Evolutionary conservation across 2,888 invertebrate species (phyloP), one percentile per base, ranked within the genome.

Genomic region (Aspidiotus rigidus): DNA sequence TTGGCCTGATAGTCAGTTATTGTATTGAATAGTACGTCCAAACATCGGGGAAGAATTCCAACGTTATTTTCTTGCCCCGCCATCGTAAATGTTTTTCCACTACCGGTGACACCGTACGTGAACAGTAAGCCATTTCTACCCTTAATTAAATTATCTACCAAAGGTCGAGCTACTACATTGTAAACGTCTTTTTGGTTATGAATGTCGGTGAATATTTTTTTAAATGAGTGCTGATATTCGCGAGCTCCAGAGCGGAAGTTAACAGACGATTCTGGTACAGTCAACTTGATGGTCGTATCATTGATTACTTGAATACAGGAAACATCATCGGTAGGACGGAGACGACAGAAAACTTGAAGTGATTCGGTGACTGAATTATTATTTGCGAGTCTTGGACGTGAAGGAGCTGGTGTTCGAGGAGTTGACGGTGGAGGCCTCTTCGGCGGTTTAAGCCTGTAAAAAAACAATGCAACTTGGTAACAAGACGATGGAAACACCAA

Each of bases 21-120:
- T 28, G 90, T 90, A 78, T 95, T 96, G 76, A 99, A 99, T 71
- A 99, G 82, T 0, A 92, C 88, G 78, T 96, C 92, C 66, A 99
- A 81, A 75, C 89, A 87, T 74, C 96, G 79, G 0, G 96, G 95
- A 80, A 99, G 81, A 74, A 96, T 84, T 62, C 99, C 91, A 73
- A 89, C 87, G 77, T 75, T 74, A 62, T 69, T 62, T 2, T 93
- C 85, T 71, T 62, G 70, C 72, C 85, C 93, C 0, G 91, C 91
- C 90, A 99, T 94, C 0, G 98, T 99, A 77, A 87, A 93, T 0
- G 99, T 99, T 81, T 99, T 99, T 0, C 99, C 99, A 70, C 84
- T 84, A 1, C 75, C 95, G 0, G 98, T 98, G 7, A 98, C 93
- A 15, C 99, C 98, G 77, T 99, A 99, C 0, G 97, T 93, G 78